Evolutionary conservation across 2,797 vertebrate genomes (phyloP), one percentile per base, ranked within the genome.

Genomic region (Australoheros facetus): DNA sequence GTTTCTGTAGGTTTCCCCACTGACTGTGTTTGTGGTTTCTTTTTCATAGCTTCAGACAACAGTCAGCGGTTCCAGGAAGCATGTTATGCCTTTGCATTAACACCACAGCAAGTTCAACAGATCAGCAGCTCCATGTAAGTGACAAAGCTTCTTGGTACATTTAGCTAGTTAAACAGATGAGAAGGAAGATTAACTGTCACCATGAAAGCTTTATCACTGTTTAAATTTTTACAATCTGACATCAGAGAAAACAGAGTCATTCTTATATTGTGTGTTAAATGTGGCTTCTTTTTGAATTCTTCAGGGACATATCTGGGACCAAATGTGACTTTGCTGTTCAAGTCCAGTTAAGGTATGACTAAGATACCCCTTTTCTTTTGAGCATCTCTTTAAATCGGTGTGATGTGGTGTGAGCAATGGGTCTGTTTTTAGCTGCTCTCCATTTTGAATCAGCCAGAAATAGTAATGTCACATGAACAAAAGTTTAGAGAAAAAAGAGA

Each of bases 41-140:
- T 83, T 79, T 79, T 57, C 85, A 48, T 85, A 99, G 97, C 96
- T 87, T 98, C 97, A 88, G 98, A 99, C 93, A 99, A 96, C 91
- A 97, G 96, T 93, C 98, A 99, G 89, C 96, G 98, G 75, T 99
- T 99, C 96, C 98, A 99, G 93, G 98, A 99, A 96, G 98, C 98
- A 75, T 99, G 98, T 94, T 99, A 98, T 87, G 98, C 98, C 5
- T 99, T 99, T 86, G 98, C 98, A 60, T 95, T 99, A 96, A 99
- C 98, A 70, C 98, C 98, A 9, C 98, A 99, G 76, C 98, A 99
- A 95, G 98, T 99, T 91, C 98, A 99, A 83, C 98, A 99, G 82
- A 99, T 99, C 95, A 99, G 98, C 96, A 98, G 97, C 84, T 99
- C 98, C 71, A 99, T 99, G 98, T 99, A 96, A 98, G 97, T 97